Evolutionary conservation across 2,888 invertebrate species (phyloP).

Genomic region (Alcis repandata): DNA sequence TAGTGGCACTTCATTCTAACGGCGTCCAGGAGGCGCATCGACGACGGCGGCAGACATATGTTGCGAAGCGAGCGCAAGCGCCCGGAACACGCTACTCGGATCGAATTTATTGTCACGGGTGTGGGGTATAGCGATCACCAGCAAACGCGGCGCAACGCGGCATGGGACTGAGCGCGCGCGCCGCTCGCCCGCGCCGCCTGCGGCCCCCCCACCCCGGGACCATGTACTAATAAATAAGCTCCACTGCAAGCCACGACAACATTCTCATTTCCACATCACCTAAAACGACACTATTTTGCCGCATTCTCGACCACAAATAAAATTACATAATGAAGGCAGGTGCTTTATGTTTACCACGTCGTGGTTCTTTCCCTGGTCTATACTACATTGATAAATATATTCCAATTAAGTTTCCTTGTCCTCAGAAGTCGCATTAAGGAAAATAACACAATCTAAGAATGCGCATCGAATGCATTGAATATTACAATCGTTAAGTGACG

Average conservation of each 20-base stretch:
- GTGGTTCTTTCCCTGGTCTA: slow-evolving; percentile 14
- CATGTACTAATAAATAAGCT: slow-evolving; percentile 40
- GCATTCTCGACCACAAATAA: slow-evolving; percentile 11
- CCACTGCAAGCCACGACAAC: slow-evolving; percentile 48
- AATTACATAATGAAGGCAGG: slow-evolving; percentile 6
- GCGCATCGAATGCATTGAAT: slow-evolving; percentile 17
- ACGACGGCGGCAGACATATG: slow-evolving; percentile 83
- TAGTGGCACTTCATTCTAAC: slow-evolving; percentile 91
- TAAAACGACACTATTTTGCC: slow-evolving; percentile 20
- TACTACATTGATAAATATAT: background rate
- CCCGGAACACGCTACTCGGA: slow-evolving; percentile 72
- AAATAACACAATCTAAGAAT: slow-evolving; percentile 3
- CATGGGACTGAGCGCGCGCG: slow-evolving; percentile 68
- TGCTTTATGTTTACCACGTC: slow-evolving; percentile 10
- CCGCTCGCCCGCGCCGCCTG: slow-evolving; percentile 46
- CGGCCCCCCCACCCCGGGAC: slow-evolving; percentile 50
- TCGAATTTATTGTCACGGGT: slow-evolving; percentile 84
- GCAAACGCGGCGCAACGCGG: slow-evolving; percentile 74
- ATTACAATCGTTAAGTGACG: slow-evolving; percentile 16
- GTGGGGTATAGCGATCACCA: slow-evolving; percentile 62
- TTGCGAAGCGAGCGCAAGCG: slow-evolving; percentile 79
- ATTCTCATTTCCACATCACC: slow-evolving; percentile 49
- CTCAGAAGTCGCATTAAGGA: background rate
- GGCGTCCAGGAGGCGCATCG: slow-evolving; percentile 79
- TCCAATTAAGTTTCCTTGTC: slow-evolving; percentile 9